These are phyloP conservation scores for Oreochromis mossambicus DNA, from an alignment of 2,797 vertebrate species.

Conservation along the genomic window DNA sequence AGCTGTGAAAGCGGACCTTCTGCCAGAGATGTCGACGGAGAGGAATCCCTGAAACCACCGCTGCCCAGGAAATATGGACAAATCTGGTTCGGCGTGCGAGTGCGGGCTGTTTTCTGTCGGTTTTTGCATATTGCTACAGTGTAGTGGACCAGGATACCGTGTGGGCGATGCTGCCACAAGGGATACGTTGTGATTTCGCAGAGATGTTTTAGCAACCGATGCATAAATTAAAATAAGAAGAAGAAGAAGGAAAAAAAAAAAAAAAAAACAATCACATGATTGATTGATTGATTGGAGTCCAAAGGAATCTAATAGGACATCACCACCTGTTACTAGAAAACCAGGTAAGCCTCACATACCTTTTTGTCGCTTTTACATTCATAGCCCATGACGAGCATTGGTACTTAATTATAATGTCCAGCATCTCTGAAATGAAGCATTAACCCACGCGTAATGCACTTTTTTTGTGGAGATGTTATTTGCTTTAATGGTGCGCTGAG, in stretches of 20 bases:
- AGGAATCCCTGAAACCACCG: slow-evolving; percentile 53
- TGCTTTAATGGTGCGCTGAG: slow-evolving; percentile 12
- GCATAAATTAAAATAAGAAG: slow-evolving; percentile 54
- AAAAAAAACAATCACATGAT: slow-evolving; percentile 8
- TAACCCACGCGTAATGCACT: slow-evolving; percentile 24
- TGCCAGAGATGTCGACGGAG: slow-evolving; percentile 65
- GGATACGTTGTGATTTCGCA: slow-evolving; percentile 69
- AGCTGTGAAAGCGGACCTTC: slow-evolving; percentile 51
- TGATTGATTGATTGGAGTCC: slow-evolving; percentile 43
- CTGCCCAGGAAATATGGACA: slow-evolving; percentile 60
- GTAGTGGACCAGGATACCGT: slow-evolving; percentile 69
- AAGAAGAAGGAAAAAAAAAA: neutral
- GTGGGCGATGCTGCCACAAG: slow-evolving; percentile 75
- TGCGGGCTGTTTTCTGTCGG: slow-evolving; percentile 38
- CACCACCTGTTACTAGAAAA: slow-evolving; percentile 77
- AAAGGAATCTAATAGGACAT: slow-evolving; percentile 56
- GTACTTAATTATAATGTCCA: slow-evolving; percentile 22
- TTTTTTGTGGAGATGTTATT: slow-evolving; percentile 11
- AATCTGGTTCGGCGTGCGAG: slow-evolving; percentile 34
- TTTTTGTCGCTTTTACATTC: slow-evolving; percentile 1
- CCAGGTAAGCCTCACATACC: slow-evolving; percentile 66
- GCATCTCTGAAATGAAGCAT: slow-evolving; percentile 10
- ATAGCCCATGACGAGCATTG: slow-evolving; percentile 13
- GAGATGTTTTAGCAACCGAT: slow-evolving; percentile 62
- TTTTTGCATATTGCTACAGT: slow-evolving; percentile 49